Evolutionary conservation across 2,113 vertebrate genomes (phyloP).

Genomic region (Epinephelus moara): DNA sequence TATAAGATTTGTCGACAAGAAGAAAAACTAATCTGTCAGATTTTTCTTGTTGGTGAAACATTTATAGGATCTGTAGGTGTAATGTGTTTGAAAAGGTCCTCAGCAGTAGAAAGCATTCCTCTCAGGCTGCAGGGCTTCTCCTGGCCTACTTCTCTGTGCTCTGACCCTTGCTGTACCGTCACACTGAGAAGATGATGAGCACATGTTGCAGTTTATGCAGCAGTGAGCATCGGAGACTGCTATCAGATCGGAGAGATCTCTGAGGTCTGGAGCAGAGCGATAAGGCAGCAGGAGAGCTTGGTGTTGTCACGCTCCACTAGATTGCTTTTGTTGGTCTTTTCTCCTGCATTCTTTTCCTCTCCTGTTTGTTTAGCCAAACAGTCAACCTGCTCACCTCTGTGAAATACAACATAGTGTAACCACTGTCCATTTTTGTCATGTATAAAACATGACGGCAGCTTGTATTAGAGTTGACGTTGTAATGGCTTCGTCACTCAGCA

Average conservation of each 20-base stretch:
- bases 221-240: background rate
- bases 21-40: background rate
- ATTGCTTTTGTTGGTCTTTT: background rate
- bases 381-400: background rate
- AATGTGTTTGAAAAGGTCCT: background rate
- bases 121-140: conserved; percentile 33
- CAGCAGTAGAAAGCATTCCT: no score
- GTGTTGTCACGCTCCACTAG: background rate
- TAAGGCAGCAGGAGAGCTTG: conserved; percentile 2
- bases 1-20: background rate
- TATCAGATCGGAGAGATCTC: conserved; percentile 20
- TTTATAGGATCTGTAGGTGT: background rate
- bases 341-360: background rate
- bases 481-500: background rate
- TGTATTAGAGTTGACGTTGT: background rate
- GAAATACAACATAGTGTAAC: background rate
- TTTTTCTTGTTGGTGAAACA: background rate
- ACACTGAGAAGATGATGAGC: conserved; percentile 32
- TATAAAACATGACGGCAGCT: background rate
- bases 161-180: background rate
- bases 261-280: conserved; percentile 28
- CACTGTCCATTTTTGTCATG: background rate
- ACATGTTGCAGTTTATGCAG: conserved; percentile 42
- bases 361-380: background rate
- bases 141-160: conserved; percentile 26